Percentiles rank a stretch among this genome's conserved stretches.
Conservation (phyloP, 1,140 invertebrate genomes). For the Bombyx mori region ASM3026992v2 NC_085109.1:7127001-7127500, state of each 20-base stretch:
- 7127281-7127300: conserved; percentile 71
- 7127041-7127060: conserved; percentile 7
- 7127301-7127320: conserved; percentile 69
- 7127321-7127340: conserved; percentile 71
- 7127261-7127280: conserved; percentile 65
- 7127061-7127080: background rate
- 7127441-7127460: conserved; percentile 51
- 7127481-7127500: conserved; percentile 35
- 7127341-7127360: conserved; percentile 72
- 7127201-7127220: conserved; percentile 28
- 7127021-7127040: conserved; percentile 13
- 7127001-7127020: conserved; percentile 23
- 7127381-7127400: conserved; percentile 65
- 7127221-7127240: conserved; percentile 33
- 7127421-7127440: conserved; percentile 65
- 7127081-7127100: background rate
- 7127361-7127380: conserved; percentile 69
- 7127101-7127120: background rate
- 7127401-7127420: conserved; percentile 58
- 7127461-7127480: conserved; percentile 64
- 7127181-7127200: conserved; percentile 18
- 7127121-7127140: conserved; percentile 7
- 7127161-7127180: conserved; percentile 5
- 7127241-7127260: conserved; percentile 49
- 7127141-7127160: conserved; percentile 5